Conservation (phyloP, 2,113 vertebrate species). For the Solenodon paradoxus region DNA sequence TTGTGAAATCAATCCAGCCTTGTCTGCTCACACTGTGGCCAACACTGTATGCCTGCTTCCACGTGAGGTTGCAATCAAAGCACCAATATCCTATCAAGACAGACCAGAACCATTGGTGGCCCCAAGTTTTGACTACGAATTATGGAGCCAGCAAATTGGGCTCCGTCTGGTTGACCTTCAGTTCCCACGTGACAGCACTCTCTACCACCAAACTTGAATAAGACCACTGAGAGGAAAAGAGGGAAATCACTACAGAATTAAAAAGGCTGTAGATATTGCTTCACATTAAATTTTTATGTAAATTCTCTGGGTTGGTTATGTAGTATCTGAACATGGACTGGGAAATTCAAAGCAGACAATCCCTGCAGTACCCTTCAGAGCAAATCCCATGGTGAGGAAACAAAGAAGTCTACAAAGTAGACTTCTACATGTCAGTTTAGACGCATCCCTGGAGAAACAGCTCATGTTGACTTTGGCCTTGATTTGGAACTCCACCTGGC, state of each 20-base stretch:
- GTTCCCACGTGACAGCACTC: neutral
- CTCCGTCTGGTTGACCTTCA: neutral
- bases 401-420: neutral
- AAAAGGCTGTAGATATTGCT: neutral
- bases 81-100: neutral
- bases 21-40: fast-evolving
- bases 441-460: neutral
- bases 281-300: neutral
- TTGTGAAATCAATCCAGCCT: neutral
- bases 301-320: neutral
- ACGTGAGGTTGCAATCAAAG: neutral
- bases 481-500: neutral
- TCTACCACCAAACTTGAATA: neutral
- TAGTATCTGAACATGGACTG: neutral
- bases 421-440: neutral
- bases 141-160: too few species aligned
- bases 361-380: neutral
- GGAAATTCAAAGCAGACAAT: neutral
- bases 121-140: neutral
- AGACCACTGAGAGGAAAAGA: neutral
- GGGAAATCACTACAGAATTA: neutral
- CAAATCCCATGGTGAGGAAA: neutral
- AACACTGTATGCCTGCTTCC: neutral
- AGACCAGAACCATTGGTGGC: fast-evolving
- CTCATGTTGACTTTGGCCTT: neutral